Evolutionary conservation across 2,888 invertebrate genomes (phyloP).

Genomic region (Caenorhabditis japonica): DNA sequence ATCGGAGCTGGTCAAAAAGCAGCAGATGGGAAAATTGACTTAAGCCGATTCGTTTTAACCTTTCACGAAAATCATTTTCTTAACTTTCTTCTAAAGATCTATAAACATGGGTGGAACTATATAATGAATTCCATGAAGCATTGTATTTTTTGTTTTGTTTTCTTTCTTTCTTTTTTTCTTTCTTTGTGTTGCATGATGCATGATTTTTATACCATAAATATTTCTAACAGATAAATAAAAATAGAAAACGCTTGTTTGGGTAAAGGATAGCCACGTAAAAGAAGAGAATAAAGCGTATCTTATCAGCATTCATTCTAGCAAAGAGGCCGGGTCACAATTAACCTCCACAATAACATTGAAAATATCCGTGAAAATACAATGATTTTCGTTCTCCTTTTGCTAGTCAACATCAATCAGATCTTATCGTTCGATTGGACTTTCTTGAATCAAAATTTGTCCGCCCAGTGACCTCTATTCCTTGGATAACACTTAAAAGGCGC

Average conservation of each 20-base stretch:
- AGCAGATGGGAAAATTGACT: constrained; percentile 81
- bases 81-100: no score
- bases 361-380: constrained; percentile 27
- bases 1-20: constrained; percentile 81
- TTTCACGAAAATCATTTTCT: no score
- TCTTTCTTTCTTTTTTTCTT: no score
- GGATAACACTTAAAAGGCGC: constrained; percentile 33
- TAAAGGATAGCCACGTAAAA: no score
- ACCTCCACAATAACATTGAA: background rate
- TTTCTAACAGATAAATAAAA: no score
- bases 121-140: no score
- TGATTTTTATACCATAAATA: no score
- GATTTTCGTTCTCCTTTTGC: constrained; percentile 23
- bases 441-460: constrained; percentile 44
- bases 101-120: constrained; percentile 26
- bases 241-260: no score
- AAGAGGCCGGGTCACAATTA: no score
- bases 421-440: constrained; percentile 49
- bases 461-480: constrained; percentile 48
- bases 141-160: no score
- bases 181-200: no score
- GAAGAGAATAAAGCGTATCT: constrained; percentile 3
- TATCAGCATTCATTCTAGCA: no score
- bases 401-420: constrained; percentile 31
- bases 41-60: constrained; percentile 9